A percentile compares a stretch with the other conserved stretches of the same genome.
Evolutionary conservation across 2,797 vertebrate species (phyloP).

Genomic region (Hippoglossus hippoglossus): DNA sequence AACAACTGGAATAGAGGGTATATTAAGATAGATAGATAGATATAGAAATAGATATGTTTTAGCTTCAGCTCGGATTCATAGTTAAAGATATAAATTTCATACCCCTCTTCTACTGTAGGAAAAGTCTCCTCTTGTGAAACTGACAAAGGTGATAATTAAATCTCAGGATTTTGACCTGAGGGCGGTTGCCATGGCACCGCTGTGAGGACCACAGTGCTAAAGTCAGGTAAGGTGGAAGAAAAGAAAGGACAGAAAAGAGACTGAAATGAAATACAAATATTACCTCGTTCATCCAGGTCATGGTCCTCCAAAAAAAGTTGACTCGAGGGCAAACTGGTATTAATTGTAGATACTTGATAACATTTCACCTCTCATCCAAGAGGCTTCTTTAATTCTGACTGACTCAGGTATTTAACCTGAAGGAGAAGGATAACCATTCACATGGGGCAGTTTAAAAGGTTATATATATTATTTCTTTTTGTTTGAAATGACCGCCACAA

Average conservation of each 20-base stretch:
- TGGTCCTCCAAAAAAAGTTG: too few species aligned
- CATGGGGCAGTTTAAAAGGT: too few species aligned
- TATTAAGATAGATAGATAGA: neutral
- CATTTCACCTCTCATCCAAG: too few species aligned
- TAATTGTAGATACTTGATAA: too few species aligned
- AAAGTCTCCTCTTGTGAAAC: neutral
- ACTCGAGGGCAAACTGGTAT: too few species aligned
- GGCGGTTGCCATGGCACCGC: slow-evolving; percentile 2
- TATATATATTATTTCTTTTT: too few species aligned
- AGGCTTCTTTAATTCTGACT: too few species aligned
- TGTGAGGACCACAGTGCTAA: neutral
- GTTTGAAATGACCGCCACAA: too few species aligned
- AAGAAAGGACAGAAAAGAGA: neutral
- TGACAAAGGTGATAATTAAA: neutral
- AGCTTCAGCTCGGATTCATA: neutral
- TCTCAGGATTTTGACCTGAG: neutral
- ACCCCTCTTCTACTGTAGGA: neutral
- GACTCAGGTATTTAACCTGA: too few species aligned
- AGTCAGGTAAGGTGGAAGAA: too few species aligned
- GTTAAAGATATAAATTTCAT: neutral
- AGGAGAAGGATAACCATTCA: too few species aligned
- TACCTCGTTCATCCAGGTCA: neutral
- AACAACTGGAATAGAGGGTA: too few species aligned
- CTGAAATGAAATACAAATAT: neutral
- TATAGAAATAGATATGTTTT: neutral